Evolutionary conservation across 2,113 vertebrate species (phyloP).

Genomic region (Calidris pugnax): DNA sequence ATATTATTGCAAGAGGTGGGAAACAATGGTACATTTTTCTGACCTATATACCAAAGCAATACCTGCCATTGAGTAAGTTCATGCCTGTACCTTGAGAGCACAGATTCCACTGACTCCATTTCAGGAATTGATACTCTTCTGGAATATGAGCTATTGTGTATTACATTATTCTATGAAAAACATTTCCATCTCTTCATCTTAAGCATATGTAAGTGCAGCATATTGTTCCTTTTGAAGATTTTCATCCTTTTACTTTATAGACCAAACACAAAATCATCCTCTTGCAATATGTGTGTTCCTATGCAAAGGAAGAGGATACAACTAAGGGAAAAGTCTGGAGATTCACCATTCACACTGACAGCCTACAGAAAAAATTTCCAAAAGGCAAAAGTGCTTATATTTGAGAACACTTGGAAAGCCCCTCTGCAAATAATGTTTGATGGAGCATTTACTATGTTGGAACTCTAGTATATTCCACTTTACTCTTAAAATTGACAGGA

Average conservation of each 20-base stretch:
- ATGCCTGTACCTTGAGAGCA: not conserved
- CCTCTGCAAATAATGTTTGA: not conserved
- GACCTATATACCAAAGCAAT: not conserved
- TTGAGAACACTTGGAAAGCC: not conserved
- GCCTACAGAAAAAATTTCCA: not conserved
- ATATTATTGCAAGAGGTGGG: not conserved
- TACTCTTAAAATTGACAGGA: not conserved
- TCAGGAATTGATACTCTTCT: not conserved
- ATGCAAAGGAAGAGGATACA: not conserved
- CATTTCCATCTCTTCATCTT: not conserved
- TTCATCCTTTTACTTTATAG: not conserved
- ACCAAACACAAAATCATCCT: not conserved
- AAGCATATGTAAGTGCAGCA: not conserved
- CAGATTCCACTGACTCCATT: not conserved
- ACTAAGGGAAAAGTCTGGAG: not conserved
- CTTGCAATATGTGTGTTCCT: not conserved
- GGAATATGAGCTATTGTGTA: not conserved
- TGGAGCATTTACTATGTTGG: not conserved
- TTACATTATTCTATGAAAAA: not conserved
- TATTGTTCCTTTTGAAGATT: not conserved
- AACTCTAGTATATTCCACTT: not conserved
- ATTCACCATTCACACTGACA: not conserved
- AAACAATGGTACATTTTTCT: not conserved
- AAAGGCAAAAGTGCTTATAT: not conserved
- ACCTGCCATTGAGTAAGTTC: fast-evolving